Percentiles rank a stretch among this genome's conserved stretches.
Evolutionary conservation across 2,797 vertebrate species (phyloP).

Genomic region (Melanogrammus aeglefinus): DNA sequence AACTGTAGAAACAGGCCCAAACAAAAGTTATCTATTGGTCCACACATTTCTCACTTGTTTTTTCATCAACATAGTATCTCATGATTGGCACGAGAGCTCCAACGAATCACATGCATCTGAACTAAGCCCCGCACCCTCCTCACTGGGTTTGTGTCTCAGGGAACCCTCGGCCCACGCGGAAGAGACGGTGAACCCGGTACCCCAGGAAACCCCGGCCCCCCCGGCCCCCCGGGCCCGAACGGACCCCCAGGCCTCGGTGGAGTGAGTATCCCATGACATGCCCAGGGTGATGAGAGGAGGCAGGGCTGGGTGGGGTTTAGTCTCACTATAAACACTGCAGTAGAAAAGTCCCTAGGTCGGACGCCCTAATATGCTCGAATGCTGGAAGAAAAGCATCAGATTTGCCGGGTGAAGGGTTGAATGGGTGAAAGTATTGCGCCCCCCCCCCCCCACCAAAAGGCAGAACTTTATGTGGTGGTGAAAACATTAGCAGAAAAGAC

Average conservation of each 20-base stretch:
- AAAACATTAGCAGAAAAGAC: slow-evolving; percentile 49
- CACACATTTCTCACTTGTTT: not conserved
- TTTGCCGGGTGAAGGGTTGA: slow-evolving; percentile 31
- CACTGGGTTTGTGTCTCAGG: slow-evolving; percentile 64
- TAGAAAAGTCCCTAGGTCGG: slow-evolving; percentile 28
- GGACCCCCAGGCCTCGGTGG: slow-evolving; percentile 84
- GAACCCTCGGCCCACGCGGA: slow-evolving; percentile 83
- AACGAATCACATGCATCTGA: not conserved
- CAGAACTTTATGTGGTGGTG: slow-evolving; percentile 5
- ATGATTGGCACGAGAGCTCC: slow-evolving; percentile 37
- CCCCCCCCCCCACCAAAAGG: slow-evolving; percentile 12
- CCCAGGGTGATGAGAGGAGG: not conserved
- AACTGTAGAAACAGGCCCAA: not conserved
- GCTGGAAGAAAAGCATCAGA: slow-evolving; percentile 30
- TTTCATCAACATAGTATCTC: slow-evolving; percentile 19
- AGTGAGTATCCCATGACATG: slow-evolving; percentile 75
- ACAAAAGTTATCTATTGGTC: not conserved
- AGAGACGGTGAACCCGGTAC: slow-evolving; percentile 95
- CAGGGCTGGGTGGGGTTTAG: not conserved
- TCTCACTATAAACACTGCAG: slow-evolving; percentile 25
- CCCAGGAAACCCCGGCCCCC: slow-evolving; percentile 89
- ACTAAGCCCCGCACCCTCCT: not conserved
- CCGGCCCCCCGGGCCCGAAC: slow-evolving; percentile 81
- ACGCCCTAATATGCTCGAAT: slow-evolving; percentile 15
- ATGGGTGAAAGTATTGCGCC: slow-evolving; percentile 4